A percentile compares a stretch with the other conserved stretches of the same genome.
These are phyloP conservation scores for Archilochus colubris DNA, from an alignment of 2,113 vertebrate genomes.

Conservation along the genomic window DNA sequence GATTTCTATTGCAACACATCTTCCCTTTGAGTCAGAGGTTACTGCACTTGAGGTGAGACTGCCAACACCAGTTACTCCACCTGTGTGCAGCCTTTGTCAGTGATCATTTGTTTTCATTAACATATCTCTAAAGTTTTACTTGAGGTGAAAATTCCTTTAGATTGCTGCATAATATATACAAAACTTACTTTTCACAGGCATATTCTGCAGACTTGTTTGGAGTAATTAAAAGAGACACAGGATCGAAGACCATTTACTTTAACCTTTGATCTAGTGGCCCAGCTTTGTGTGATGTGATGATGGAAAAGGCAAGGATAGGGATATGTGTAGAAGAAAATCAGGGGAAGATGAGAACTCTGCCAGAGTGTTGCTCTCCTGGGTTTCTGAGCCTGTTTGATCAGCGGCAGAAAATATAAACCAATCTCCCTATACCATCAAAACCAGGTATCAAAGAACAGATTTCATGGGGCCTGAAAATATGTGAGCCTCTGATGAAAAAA, in stretches of 20 bases:
- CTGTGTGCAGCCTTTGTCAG: not conserved
- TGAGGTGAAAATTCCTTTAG: not conserved
- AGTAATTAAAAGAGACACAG: not conserved
- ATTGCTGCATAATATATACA: not conserved
- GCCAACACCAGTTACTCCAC: not conserved
- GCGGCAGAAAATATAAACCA: not conserved
- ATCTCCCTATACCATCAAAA: not conserved
- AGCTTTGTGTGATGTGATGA: rapidly evolving
- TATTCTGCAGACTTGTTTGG: not conserved
- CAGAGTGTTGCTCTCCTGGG: not conserved
- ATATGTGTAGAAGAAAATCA: not conserved
- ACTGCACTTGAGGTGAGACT: not conserved
- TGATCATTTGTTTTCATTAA: not conserved
- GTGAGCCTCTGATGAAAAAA: not conserved
- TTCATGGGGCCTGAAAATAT: not conserved
- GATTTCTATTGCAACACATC: not conserved
- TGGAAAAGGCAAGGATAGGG: not conserved
- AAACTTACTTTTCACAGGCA: not conserved
- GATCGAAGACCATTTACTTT: not conserved
- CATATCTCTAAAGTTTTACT: not conserved
- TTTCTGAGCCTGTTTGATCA: not conserved
- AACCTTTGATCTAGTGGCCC: not conserved
- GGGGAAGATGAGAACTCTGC: not conserved
- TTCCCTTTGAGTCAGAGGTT: not conserved
- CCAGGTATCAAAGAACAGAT: not conserved